Evolutionary conservation across 2,888 invertebrate species (phyloP).

Genomic region (Amblyjoppa proteus): DNA sequence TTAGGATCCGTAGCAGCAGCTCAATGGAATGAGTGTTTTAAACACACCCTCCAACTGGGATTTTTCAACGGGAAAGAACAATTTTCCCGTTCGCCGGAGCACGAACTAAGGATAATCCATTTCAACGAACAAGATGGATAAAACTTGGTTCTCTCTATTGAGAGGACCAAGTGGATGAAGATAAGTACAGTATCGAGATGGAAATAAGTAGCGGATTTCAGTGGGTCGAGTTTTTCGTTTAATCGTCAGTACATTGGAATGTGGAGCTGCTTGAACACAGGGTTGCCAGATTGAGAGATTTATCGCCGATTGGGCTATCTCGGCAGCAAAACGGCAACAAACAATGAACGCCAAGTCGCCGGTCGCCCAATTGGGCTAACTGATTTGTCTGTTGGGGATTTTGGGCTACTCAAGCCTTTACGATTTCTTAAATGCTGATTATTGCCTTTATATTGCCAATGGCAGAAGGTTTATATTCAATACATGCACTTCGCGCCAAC

Average conservation of each 20-base stretch:
- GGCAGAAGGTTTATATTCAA: too few species aligned
- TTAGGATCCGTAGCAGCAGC: background rate
- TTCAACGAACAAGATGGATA: background rate
- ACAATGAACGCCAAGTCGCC: too few species aligned
- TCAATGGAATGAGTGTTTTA: conserved; percentile 4
- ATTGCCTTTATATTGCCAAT: too few species aligned
- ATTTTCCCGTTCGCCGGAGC: background rate
- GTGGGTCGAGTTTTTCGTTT: background rate
- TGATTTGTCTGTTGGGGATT: too few species aligned
- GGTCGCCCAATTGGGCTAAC: too few species aligned
- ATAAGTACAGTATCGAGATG: background rate
- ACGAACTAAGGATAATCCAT: background rate
- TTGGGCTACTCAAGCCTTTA: too few species aligned
- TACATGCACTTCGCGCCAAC: background rate
- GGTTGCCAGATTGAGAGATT: too few species aligned
- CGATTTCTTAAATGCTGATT: too few species aligned
- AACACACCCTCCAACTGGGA: background rate
- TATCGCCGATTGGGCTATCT: too few species aligned
- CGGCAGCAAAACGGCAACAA: too few species aligned
- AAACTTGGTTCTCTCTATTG: background rate
- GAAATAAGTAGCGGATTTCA: background rate
- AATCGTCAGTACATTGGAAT: too few species aligned
- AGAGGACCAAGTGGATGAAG: background rate
- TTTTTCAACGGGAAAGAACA: background rate
- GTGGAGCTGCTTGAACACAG: too few species aligned